A percentile compares a stretch with the other conserved stretches of the same genome.
Evolutionary conservation across 2,888 invertebrate genomes (phyloP).

Genomic region (Acleris sparsana): DNA sequence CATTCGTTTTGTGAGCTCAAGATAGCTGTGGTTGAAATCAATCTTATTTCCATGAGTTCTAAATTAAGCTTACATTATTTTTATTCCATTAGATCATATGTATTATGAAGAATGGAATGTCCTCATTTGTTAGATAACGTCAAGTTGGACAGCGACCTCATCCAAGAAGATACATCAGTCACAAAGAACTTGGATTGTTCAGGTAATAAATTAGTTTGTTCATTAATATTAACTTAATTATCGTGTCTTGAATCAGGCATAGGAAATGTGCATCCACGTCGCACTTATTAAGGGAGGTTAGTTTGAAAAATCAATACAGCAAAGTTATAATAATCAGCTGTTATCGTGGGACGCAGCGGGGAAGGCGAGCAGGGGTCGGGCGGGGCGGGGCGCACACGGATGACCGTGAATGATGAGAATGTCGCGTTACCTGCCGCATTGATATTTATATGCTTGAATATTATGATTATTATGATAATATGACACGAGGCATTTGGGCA

Average conservation of each 20-base stretch:
- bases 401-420: conserved; percentile 70
- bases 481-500: conserved; percentile 11
- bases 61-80: conserved; percentile 50
- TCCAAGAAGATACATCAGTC: conserved; percentile 76
- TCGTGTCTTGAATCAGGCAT: conserved; percentile 28
- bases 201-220: conserved; percentile 74
- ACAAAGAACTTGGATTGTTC: conserved; percentile 86
- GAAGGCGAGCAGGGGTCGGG: conserved; percentile 43
- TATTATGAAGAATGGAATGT: conserved; percentile 86
- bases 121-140: conserved; percentile 87
- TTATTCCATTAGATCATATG: conserved; percentile 49
- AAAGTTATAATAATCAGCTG: conserved; percentile 81
- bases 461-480: conserved; percentile 31
- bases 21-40: conserved; percentile 48
- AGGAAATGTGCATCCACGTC: conserved; percentile 44
- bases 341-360: conserved; percentile 66
- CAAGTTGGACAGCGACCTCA: conserved; percentile 80
- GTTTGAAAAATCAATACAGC: conserved; percentile 80
- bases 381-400: conserved; percentile 58
- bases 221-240: conserved; percentile 34
- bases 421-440: conserved; percentile 59
- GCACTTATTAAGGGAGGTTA: conserved; percentile 64
- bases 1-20: conserved; percentile 52
- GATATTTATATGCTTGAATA: conserved; percentile 46
- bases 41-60: conserved; percentile 60